Percentiles rank a stretch among this genome's conserved stretches.
Conservation (phyloP, 2,797 vertebrate species). For the Argyrosomus regius region DNA sequence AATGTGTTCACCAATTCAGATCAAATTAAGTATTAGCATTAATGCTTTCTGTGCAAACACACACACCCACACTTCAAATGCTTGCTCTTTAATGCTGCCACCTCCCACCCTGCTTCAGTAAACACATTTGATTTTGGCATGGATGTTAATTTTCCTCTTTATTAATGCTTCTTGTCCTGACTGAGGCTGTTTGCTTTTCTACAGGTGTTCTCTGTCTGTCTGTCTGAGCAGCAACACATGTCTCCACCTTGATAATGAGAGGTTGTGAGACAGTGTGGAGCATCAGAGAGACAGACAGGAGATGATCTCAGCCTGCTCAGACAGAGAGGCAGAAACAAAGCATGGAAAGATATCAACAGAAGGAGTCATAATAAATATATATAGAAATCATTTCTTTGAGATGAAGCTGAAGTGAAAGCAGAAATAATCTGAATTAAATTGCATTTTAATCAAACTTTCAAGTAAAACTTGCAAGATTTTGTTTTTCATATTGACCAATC, state of each 20-base stretch:
- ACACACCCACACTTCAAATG: conserved; percentile 26
- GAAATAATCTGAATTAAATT: background rate
- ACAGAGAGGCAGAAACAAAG: conserved; percentile 1
- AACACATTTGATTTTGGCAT: conserved; percentile 61
- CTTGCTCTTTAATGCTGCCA: conserved; percentile 27
- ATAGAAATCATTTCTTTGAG: background rate
- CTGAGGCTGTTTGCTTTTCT: conserved; percentile 61
- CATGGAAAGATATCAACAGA: background rate
- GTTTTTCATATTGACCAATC: no score
- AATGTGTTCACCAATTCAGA: conserved; percentile 17
- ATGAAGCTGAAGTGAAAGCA: background rate
- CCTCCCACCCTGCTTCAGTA: conserved; percentile 18
- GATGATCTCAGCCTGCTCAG: background rate
- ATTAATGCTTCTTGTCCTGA: conserved; percentile 59
- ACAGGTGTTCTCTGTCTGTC: conserved; percentile 74
- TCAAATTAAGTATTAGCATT: background rate
- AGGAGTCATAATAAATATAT: no score
- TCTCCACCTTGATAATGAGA: no score
- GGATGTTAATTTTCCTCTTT: conserved; percentile 67
- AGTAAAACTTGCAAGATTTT: no score
- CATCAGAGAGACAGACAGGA: no score
- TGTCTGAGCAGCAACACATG: no score
- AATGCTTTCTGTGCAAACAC: conserved; percentile 14
- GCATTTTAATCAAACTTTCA: no score
- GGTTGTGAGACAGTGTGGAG: no score